phyloP scores from a whole-genome alignment of 2,797 vertebrate species.

The Cuculus canorus region DNA sequence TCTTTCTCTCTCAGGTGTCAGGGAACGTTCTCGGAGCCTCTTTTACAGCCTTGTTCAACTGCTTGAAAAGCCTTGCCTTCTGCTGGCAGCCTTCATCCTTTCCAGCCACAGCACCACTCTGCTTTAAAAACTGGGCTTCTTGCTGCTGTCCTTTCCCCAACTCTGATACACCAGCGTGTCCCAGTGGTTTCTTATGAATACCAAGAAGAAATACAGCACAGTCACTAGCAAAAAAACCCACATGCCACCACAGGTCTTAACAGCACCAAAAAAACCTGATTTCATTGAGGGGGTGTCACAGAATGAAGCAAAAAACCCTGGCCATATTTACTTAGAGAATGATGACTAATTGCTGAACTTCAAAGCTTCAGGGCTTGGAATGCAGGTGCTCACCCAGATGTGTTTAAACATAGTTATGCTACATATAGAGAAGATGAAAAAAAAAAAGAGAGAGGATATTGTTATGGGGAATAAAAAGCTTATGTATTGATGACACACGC shows the following conservation, averaged over 20 bases:
- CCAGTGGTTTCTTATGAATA: not conserved
- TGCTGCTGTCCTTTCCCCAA: not conserved
- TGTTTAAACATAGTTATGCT: not conserved
- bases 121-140: not conserved
- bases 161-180: fast-evolving
- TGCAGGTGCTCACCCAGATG: not conserved
- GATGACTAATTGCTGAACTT: not conserved
- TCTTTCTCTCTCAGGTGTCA: not conserved
- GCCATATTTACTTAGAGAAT: not conserved
- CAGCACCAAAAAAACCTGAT: not conserved
- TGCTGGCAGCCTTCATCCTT: not conserved
- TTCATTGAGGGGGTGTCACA: not conserved
- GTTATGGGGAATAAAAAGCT: not conserved
- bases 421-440: not conserved
- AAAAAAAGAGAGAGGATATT: not conserved
- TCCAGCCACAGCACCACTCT: fast-evolving
- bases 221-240: not conserved
- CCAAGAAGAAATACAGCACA: not conserved
- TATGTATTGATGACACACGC: not conserved
- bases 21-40: not conserved
- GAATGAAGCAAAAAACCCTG: not conserved
- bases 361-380: not conserved
- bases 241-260: not conserved
- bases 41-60: not conserved
- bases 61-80: not conserved